Evolutionary conservation across 2,888 invertebrate species (phyloP).

Genomic region (Halictus ligatus): DNA sequence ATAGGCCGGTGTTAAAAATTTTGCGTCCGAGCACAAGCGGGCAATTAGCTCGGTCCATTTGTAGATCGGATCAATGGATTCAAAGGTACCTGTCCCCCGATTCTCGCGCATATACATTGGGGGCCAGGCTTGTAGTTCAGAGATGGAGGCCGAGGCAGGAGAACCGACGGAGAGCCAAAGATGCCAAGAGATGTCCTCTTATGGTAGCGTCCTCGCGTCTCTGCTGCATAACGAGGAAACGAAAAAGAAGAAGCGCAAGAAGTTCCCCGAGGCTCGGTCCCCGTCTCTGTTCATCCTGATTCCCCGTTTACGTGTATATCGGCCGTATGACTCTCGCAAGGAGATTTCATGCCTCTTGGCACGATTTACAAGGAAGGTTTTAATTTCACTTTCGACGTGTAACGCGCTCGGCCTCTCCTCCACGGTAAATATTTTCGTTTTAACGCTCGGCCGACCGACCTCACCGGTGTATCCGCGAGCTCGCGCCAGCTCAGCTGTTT

Average conservation of each 20-base stretch:
- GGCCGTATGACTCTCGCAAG: not conserved
- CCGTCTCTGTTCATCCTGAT: conserved; percentile 31
- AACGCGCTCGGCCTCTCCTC: not conserved
- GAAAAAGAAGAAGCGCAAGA: conserved; percentile 55
- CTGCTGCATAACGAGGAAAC: conserved; percentile 50
- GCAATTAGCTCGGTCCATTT: conserved; percentile 40
- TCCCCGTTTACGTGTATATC: not conserved
- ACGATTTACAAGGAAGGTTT: conserved; percentile 10
- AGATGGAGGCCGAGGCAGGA: conserved; percentile 42
- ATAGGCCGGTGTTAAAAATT: not conserved
- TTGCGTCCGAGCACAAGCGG: conserved; percentile 10
- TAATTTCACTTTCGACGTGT: conserved; percentile 11
- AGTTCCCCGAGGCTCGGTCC: conserved; percentile 15
- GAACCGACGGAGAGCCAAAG: conserved; percentile 62
- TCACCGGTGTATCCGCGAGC: not conserved
- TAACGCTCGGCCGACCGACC: not conserved
- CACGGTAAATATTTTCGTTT: not conserved
- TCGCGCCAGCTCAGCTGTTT: not conserved
- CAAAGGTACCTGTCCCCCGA: conserved; percentile 31
- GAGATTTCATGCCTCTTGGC: not conserved
- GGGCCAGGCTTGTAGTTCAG: conserved; percentile 59
- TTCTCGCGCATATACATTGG: conserved; percentile 6
- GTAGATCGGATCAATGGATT: conserved; percentile 35
- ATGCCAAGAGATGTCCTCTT: conserved; percentile 81
- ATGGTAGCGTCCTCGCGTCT: conserved; percentile 80